Base-by-base conservation (phyloP, 2,797 vertebrate genomes). In the Channallabes apus region DNA sequence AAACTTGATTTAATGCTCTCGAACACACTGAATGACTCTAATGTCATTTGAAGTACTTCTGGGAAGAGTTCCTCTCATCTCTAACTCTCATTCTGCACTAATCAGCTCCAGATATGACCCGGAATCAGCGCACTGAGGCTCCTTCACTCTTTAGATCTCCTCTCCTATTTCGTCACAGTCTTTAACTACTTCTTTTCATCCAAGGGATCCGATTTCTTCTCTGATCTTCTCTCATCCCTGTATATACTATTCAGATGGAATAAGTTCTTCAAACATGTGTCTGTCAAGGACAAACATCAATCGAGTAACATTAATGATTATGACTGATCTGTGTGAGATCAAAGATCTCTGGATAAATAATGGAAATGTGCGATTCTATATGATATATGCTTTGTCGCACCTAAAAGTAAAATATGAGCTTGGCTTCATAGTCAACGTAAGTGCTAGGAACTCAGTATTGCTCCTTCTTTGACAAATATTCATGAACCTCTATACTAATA, bases 11-110 rank as follows among this genome's bases (percentile, higher is more conserved):
- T 89, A 90, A 83, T 83, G 84, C 27, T 81, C 88, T 83, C 35
- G 80, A 80, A 90, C 90, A 82, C 24, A 73, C 78, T 86, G 86
- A 88, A 90, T 90, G 73, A 87, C 68, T 86, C 78, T 87, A 91
- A 91, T 86, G 89, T 83, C 86, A 84, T 90, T 89, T 90, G 84
- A 90, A 83, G 89, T 84, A 84, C 82, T 87, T 91, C 86, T 89
- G 87, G n/a, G 87, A 90, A 89, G 83, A 90, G 85, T 89, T 85
- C 58, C 83, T 91, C 86, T 86, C 82, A 75, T 86, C 90, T 89
- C 86, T 82, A 87, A 54, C 27, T 64, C 69, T 85, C 62, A 85
- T 51, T 71, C 58, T 79, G 84, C 71, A 46, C 51, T 92, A 92
- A 91, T 92, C 80, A 58, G 80, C 85, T 89, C 90, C 90, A 92